A percentile compares a stretch with the other conserved stretches of the same genome.
phyloP scores from a whole-genome alignment of 2,888 invertebrate genomes.

The Linyphia triangularis region DNA sequence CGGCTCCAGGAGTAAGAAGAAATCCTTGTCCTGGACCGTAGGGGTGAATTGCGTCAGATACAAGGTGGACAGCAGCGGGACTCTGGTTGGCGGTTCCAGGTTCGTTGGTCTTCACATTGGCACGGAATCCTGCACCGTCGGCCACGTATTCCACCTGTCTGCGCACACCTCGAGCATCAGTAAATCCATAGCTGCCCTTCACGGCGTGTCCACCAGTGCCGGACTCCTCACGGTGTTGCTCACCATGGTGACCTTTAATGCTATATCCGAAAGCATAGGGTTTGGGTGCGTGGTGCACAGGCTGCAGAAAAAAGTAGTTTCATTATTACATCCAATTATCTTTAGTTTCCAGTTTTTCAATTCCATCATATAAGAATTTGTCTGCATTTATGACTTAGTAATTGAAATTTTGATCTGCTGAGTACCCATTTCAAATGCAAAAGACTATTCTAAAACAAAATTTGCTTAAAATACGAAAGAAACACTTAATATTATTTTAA shows the following conservation, averaged over 20 bases:
- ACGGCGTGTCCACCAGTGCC: conserved; percentile 29
- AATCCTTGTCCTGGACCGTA: conserved; percentile 2
- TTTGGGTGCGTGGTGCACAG: conserved; percentile 28
- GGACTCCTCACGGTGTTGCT: conserved; percentile 32
- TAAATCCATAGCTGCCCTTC: conserved; percentile 51
- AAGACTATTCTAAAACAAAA: too few species aligned
- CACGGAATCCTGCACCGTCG: conserved; percentile 54
- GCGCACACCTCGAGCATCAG: conserved; percentile 21
- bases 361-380: too few species aligned
- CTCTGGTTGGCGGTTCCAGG: conserved; percentile 55
- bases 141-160: conserved; percentile 53
- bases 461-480: too few species aligned
- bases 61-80: conserved; percentile 45
- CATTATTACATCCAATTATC: too few species aligned
- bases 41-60: conserved; percentile 1
- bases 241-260: conserved; percentile 33
- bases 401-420: too few species aligned
- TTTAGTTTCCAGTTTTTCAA: too few species aligned
- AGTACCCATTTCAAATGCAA: too few species aligned
- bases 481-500: too few species aligned
- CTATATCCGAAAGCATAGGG: conserved; percentile 53
- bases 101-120: conserved; percentile 46
- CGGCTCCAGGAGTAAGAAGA: neutral
- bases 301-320: neutral
- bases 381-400: too few species aligned